These are phyloP conservation scores for Cichladusa arquata DNA, from an alignment of 2,113 vertebrate species.

Conservation along the genomic window DNA sequence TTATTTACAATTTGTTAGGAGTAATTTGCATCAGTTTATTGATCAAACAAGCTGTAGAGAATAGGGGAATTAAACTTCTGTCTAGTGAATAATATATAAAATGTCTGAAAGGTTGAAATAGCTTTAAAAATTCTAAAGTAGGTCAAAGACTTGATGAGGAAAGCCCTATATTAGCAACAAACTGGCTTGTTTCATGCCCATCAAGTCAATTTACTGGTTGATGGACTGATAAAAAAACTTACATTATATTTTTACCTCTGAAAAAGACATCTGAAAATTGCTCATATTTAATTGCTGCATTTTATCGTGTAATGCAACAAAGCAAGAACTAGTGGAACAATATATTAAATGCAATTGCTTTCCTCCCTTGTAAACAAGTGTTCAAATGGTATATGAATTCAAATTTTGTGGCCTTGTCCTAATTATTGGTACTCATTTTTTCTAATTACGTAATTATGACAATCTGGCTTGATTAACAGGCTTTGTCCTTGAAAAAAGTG, in stretches of 20 bases:
- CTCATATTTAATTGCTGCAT: neutral
- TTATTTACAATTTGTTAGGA: conserved; percentile 37
- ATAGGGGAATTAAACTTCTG: conserved; percentile 9
- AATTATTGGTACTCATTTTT: neutral
- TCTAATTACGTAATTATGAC: neutral
- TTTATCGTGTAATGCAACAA: neutral
- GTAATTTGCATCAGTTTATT: conserved; percentile 56
- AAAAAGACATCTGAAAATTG: neutral
- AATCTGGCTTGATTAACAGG: neutral
- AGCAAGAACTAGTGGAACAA: neutral
- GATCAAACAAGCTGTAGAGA: conserved; percentile 31
- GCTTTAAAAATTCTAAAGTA: conserved; percentile 26
- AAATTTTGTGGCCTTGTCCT: neutral
- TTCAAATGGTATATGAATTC: neutral
- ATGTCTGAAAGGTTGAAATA: neutral
- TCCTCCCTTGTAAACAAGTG: neutral
- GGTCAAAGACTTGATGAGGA: neutral
- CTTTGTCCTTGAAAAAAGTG: neutral
- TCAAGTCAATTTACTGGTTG: neutral
- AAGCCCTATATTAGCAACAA: neutral
- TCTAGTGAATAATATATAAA: neutral
- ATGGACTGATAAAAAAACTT: neutral
- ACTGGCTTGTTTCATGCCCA: neutral
- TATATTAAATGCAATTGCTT: neutral
- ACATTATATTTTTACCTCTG: neutral